Evolutionary conservation across 2,797 vertebrate genomes (phyloP), one percentile per base, ranked within the genome.

Genomic region (Lithobates sylvaticus): DNA sequence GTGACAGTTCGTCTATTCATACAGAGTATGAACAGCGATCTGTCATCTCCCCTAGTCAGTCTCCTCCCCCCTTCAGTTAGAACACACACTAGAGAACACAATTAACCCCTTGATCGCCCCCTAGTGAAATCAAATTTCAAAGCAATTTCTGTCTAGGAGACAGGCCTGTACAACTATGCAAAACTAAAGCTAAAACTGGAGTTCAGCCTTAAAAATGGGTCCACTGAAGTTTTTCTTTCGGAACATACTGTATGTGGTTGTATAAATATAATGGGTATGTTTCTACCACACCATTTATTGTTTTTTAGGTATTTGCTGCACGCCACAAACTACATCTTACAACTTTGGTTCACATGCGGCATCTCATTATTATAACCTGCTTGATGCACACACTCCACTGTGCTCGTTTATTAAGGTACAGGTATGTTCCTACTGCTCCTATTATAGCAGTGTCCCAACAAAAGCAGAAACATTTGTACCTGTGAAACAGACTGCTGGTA

Each of bases 321-420:
- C 42, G 58, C 77, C n/a, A 61, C 47, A 18, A 29, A n/a, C 36
- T 47, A 32, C 42, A 32, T 73, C 54, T 10, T 58, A 74, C 34
- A 23, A 73, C 21, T 78, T 61, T 84, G 16, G 26, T 47, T 69
- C 78, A 69, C 68, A 32, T 77, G 18, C 39, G 58, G 36, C 65
- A 64, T 86, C 29, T 65, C 79, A 82, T 86, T 86, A 86, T 86
- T 71, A 64, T 44, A 68, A 47, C 34, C 61, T 81, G 78, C 72
- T 81, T 86, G 72, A 71, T 81, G 72, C 72, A 32, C 32, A 69
- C 3, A 81, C 50, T 61, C 12, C 47, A 39, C 36, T 73, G 85
- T 67, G 34, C 15, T 50, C 9, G 54, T 10, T 74, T 65, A 70
- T 85, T 16, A 71, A 74, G 64, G 12, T 47, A 68, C 67, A 74